These are phyloP conservation scores for Palythoa grandis DNA, from an alignment of 92 coral and sea anemone genomes.

Conservation along the genomic window DNA sequence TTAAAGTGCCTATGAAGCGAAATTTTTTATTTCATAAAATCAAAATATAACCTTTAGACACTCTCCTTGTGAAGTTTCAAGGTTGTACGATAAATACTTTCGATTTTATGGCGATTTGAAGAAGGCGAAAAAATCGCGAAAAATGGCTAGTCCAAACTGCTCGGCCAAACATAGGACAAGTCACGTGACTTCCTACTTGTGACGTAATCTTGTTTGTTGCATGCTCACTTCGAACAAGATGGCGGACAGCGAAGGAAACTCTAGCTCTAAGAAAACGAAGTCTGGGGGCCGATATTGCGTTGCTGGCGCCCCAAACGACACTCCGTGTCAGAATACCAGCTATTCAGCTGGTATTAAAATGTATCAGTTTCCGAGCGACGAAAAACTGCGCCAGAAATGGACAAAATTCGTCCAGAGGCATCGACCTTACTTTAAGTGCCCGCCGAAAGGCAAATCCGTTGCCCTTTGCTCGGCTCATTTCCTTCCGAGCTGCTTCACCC, in stretches of 20 bases:
- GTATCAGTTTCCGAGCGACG: conserved; percentile 3
- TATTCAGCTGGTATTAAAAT: background rate
- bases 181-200: conserved; percentile 3
- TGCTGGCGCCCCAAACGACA: conserved; percentile 23
- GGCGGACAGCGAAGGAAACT: conserved; percentile 8
- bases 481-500: background rate
- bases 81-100: too few species aligned
- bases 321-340: conserved; percentile 4
- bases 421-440: background rate
- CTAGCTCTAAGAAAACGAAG: background rate
- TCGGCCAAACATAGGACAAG: background rate
- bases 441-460: conserved; percentile 9
- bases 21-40: too few species aligned
- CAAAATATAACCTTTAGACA: too few species aligned
- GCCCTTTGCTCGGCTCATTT: conserved; percentile 14
- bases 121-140: too few species aligned
- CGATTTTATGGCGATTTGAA: too few species aligned
- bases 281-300: conserved; percentile 15
- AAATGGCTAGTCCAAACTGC: too few species aligned
- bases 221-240: conserved; percentile 1
- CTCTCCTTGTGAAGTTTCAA: too few species aligned
- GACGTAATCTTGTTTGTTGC: background rate
- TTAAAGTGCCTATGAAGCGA: too few species aligned
- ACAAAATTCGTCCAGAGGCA: background rate
- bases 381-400: background rate